Evolutionary conservation across 37 sponge, comb jelly and placozoan species (phyloP), one percentile per base, ranked within the genome.

Genomic region (Halisarca cf. caerulea): DNA sequence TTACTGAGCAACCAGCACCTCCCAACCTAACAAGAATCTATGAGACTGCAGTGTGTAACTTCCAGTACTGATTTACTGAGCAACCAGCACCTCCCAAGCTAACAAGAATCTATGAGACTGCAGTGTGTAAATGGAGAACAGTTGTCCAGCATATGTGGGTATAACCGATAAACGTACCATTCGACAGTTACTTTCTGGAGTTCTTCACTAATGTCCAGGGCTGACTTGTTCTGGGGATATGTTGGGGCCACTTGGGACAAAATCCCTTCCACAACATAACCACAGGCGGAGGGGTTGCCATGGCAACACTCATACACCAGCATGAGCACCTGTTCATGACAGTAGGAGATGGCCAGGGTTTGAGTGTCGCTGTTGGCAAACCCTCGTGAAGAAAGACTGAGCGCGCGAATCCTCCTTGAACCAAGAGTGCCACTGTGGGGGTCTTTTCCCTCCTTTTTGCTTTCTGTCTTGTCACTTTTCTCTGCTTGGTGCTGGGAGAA

Each of bases 241-340:
- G 25, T 23, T 4, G 77, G 77, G 25, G 77, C 77, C 42, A 74
- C 45, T 25, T 20, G 36, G 0, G 45, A 74, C 42, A 74, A 40
- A 41, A 74, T 74, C 24, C 45, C 45, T 40, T 24, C 25, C 24
- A 74, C 77, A 74, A 74, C 17, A 40, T 74, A 44, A 17, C 7
- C 15, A 40, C 77, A 74, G 21, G 45, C 45, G 21, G 24, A 20
- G 0, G 15, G 32, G 44, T 74, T 74, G 24, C 42, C 45, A 44
- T 43, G 77, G 77, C 77, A 74, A 40, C 77, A 74, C 77, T 74
- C 45, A 24, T 74, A 43, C 42, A 74, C 45, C 41, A 74, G 77
- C 42, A 25, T 39, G 15, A 74, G 45, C 43, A 74, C 36, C 44
- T 74, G 77, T 44, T 74, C 77, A 20, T 23, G 42, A 37, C 42